phyloP scores from a whole-genome alignment of 2,888 invertebrate genomes.

The Melitaea athalia region DNA sequence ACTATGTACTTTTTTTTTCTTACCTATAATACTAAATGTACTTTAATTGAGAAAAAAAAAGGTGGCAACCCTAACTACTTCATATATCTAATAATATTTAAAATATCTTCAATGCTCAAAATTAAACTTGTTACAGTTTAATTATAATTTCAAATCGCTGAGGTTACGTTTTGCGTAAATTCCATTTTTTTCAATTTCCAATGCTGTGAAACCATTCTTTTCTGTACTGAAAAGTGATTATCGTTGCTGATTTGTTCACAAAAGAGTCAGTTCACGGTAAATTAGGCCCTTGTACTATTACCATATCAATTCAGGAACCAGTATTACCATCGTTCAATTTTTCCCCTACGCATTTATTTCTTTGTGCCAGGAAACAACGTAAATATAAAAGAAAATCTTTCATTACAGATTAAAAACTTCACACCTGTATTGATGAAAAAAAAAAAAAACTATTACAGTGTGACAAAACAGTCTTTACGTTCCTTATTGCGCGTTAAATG shows the following conservation, averaged over 20 bases:
- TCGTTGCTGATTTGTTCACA: slow-evolving; percentile 22
- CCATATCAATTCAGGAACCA: background rate
- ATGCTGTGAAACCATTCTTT: background rate
- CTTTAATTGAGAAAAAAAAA: too few species aligned
- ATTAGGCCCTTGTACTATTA: slow-evolving; percentile 24
- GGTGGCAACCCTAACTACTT: too few species aligned
- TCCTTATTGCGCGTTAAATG: background rate
- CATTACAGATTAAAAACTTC: background rate
- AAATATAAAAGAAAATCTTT: background rate
- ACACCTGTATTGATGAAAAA: background rate
- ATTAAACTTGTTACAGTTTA: too few species aligned
- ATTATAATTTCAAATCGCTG: background rate
- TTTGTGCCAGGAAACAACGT: background rate
- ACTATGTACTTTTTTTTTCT: too few species aligned
- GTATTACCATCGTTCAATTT: background rate
- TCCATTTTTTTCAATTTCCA: too few species aligned
- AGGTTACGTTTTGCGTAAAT: background rate
- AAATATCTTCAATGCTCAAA: too few species aligned
- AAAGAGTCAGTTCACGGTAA: slow-evolving; percentile 40
- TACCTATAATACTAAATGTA: too few species aligned
- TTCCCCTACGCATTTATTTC: background rate
- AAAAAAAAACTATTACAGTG: background rate
- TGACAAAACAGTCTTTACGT: background rate
- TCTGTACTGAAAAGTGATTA: background rate
- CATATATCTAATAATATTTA: too few species aligned